Evolutionary conservation across 23 tunicate genomes (phyloP).

Genomic region (Diplosoma virens): DNA sequence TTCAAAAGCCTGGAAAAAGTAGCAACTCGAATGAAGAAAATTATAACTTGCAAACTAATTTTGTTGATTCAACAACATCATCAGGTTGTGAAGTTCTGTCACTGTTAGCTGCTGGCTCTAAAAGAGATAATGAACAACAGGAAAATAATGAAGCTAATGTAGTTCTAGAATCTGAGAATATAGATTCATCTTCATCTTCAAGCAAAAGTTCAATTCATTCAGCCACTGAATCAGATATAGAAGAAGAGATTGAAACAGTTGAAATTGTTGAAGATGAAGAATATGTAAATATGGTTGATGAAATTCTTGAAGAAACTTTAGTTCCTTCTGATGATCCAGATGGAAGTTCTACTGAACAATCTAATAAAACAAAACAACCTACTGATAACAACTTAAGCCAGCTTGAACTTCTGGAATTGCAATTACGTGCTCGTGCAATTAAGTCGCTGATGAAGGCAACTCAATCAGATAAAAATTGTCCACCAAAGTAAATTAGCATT

Average conservation of each 20-base stretch:
- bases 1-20: background rate
- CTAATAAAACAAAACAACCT: background rate
- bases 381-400: conserved; percentile 12
- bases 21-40: background rate
- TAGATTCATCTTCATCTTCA: background rate
- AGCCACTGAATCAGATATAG: background rate
- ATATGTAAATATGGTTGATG: conserved; percentile 56
- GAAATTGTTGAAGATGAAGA: conserved; percentile 49
- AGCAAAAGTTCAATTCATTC: background rate
- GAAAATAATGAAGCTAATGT: conserved; percentile 1
- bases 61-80: conserved; percentile 85
- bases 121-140: background rate
- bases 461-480: background rate
- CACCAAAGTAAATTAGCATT: background rate
- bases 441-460: conserved; percentile 73
- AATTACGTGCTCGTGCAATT: conserved; percentile 77
- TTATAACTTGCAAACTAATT: conserved; percentile 45
- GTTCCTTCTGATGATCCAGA: conserved; percentile 6
- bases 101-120: conserved; percentile 30
- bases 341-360: background rate
- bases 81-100: conserved; percentile 64
- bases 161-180: background rate
- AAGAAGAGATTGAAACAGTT: conserved; percentile 55
- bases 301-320: conserved; percentile 49
- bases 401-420: conserved; percentile 72